A percentile compares a stretch with the other conserved stretches of the same genome.
These are phyloP conservation scores for Penaeus monodon DNA, from an alignment of 2,888 invertebrate species.

Conservation along the genomic window DNA sequence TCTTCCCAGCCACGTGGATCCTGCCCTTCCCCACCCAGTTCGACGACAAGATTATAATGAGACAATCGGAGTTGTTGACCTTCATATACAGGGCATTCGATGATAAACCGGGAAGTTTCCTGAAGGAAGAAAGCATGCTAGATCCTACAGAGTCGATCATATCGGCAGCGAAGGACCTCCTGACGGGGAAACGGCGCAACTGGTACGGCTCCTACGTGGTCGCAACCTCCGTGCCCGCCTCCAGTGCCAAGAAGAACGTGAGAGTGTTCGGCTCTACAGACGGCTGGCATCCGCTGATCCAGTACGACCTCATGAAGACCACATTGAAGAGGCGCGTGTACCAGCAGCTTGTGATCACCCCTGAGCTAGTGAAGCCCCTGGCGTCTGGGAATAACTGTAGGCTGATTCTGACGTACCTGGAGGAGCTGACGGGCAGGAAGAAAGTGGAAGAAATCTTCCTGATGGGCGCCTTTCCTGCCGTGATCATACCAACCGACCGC, in stretches of 20 bases:
- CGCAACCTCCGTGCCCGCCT: conserved; percentile 29
- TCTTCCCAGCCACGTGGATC: conserved; percentile 42
- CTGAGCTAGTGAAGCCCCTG: conserved; percentile 35
- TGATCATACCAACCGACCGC: conserved; percentile 42
- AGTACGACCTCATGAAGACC: conserved; percentile 33
- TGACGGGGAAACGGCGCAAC: conserved; percentile 26
- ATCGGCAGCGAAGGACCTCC: conserved; percentile 18
- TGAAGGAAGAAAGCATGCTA: conserved; percentile 24
- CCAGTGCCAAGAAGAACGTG: conserved; percentile 18
- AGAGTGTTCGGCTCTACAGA: conserved; percentile 27
- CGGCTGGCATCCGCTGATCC: conserved; percentile 41
- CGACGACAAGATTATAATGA: conserved; percentile 12
- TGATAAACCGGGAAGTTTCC: conserved; percentile 15
- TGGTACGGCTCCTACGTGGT: conserved; percentile 46
- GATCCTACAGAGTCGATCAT: conserved; percentile 34
- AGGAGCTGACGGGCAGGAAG: conserved; percentile 41
- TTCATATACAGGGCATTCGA: conserved; percentile 47
- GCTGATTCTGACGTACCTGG: conserved; percentile 31
- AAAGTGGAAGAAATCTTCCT: conserved; percentile 15
- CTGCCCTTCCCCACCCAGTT: conserved; percentile 45
- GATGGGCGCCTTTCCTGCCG: conserved; percentile 1
- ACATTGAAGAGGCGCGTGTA: conserved; percentile 31
- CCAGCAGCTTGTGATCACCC: conserved; percentile 35
- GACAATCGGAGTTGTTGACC: conserved; percentile 35
- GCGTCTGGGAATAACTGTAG: conserved; percentile 19